Base-by-base conservation (phyloP, 2,888 invertebrate species). In the Mythimna vitellina region DNA sequence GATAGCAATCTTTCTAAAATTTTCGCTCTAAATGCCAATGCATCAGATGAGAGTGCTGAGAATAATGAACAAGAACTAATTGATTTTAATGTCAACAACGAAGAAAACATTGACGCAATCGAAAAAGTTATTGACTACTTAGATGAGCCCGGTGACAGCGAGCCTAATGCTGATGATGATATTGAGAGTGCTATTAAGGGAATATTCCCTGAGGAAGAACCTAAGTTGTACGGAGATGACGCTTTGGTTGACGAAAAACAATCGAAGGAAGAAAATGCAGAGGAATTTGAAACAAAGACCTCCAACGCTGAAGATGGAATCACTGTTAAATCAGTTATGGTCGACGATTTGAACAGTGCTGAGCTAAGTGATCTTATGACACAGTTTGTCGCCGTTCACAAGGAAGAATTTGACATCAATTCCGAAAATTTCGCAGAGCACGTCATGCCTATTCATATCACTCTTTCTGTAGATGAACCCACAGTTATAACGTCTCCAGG, bases 401-500 rank as follows among this genome's bases (percentile, higher is more conserved):
- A 61, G 3, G 88, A 90, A 20, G 89, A 91, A 14, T 69, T 92
- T 5, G 86, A 92, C 10, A 72, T 88, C 0, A 70, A 87, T n/a
- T 85, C 89, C 0, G 85, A 88, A 17, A 73, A 71, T 35, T 88
- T 90, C 38, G 83, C 81, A 0, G 83, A 82, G 9, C 76, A 90
- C 42, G 66, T 87, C 4, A 87, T 88, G 8, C 87, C 91, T 4
- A 76, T 88, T 25, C 89, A 89, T 61, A 87, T 93, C 0, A 86
- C 74, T 5, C 73, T 95, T 20, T 89, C 85, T 17, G 81, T 90
- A 1, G 91, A 93, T 49, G 87, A 90, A 29, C 86, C 91, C 2
- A 85, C 87, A 1, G 81, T 89, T 0, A 76, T 96, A 3, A 90
- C 89, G 0, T 95, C 95, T 1, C 94, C 93, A 0, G 87, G 90